phyloP scores from a whole-genome alignment of 2,888 invertebrate species.

The Ypsolopha sequella region DNA sequence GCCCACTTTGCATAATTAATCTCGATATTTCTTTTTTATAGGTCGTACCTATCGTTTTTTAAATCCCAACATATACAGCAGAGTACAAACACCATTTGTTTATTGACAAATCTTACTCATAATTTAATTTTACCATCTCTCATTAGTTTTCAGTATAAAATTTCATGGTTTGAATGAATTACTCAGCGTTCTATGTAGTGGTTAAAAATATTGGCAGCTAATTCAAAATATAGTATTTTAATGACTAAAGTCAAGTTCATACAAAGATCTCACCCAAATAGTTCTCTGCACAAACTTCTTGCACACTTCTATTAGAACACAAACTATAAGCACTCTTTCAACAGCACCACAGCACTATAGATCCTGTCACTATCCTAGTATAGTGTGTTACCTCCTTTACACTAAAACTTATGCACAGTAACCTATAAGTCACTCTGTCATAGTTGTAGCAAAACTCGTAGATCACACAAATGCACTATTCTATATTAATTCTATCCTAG shows the following conservation, averaged over 20 bases:
- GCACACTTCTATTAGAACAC: slow-evolving; percentile 48
- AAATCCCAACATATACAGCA: too few species aligned
- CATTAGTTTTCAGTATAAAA: too few species aligned
- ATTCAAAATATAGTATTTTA: too few species aligned
- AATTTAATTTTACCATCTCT: too few species aligned
- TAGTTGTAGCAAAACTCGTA: slow-evolving; percentile 43
- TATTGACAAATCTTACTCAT: too few species aligned
- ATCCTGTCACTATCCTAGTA: slow-evolving; percentile 55
- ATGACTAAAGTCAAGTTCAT: background rate
- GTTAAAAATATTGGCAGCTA: too few species aligned
- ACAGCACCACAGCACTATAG: slow-evolving; percentile 45
- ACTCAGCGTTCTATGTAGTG: too few species aligned
- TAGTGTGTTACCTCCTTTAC: slow-evolving; percentile 33
- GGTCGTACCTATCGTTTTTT: too few species aligned
- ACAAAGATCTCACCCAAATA: slow-evolving; percentile 43
- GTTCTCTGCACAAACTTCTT: slow-evolving; percentile 57
- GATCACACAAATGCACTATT: slow-evolving; percentile 36
- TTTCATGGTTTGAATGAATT: too few species aligned
- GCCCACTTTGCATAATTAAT: too few species aligned
- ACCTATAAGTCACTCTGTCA: slow-evolving; percentile 48
- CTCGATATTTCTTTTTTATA: too few species aligned
- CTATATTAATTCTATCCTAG: slow-evolving; percentile 25
- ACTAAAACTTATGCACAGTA: slow-evolving; percentile 48
- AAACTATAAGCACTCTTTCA: slow-evolving; percentile 55
- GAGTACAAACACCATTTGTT: too few species aligned